phyloP scores from a whole-genome alignment of 2,797 vertebrate species.

The Vultur gryphus region DNA sequence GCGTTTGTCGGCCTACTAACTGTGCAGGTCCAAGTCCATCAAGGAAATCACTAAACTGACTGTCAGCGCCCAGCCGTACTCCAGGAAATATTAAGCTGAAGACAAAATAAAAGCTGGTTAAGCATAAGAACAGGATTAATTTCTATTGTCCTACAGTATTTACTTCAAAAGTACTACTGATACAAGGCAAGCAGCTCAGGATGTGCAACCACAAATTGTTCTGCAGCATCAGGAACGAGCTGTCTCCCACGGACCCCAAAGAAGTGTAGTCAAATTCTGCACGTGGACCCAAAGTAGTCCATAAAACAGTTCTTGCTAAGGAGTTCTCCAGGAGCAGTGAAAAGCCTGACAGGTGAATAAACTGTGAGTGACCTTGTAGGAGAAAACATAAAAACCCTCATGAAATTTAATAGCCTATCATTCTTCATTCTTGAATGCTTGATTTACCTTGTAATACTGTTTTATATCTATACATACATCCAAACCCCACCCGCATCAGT shows the following conservation, averaged over 20 bases:
- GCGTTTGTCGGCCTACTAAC: conserved; percentile 93
- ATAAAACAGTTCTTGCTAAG: background rate
- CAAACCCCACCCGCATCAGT: background rate
- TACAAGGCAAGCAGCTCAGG: background rate
- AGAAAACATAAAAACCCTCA: background rate
- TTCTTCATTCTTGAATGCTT: background rate
- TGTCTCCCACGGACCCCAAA: background rate
- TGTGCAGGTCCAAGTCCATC: conserved; percentile 96
- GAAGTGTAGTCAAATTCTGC: background rate
- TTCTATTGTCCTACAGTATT: background rate
- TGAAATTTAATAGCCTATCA: background rate
- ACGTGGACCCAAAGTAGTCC: background rate
- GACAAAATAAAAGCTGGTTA: conserved; percentile 16
- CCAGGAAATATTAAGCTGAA: conserved; percentile 93
- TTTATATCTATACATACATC: background rate
- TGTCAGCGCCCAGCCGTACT: conserved; percentile 92
- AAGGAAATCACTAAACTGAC: conserved; percentile 97
- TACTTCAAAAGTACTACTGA: background rate
- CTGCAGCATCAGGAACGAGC: background rate
- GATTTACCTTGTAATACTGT: background rate
- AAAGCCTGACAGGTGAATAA: background rate
- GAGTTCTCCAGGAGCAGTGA: background rate
- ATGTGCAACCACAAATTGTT: background rate
- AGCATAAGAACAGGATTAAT: background rate
- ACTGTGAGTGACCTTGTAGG: background rate